Conservation (phyloP, 1,140 invertebrate genomes). For the Heterodera schachtii region DNA sequence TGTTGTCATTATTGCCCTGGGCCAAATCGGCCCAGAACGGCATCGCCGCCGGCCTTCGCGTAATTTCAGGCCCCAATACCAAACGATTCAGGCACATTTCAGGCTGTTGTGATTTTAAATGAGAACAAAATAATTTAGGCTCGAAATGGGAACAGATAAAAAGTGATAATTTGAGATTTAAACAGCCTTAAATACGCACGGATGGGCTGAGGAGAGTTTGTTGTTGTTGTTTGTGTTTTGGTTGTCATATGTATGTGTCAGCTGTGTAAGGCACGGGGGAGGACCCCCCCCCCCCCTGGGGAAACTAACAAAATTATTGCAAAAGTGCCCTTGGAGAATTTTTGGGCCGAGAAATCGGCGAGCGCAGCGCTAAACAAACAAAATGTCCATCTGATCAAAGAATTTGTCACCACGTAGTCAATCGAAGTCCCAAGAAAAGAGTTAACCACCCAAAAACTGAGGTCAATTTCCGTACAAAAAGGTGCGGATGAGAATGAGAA, state of each 20-base stretch:
- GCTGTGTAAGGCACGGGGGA: not conserved
- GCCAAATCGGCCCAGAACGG: not conserved
- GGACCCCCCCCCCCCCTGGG: not conserved
- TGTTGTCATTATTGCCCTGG: not conserved
- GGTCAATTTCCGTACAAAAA: not conserved
- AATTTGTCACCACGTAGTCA: too few species aligned
- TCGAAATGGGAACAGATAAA: not conserved
- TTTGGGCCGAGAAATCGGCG: too few species aligned
- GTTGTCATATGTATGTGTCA: not conserved
- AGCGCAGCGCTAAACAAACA: not conserved
- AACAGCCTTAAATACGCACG: not conserved
- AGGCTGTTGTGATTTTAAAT: too few species aligned
- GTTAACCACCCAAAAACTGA: not conserved
- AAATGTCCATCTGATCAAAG: too few species aligned
- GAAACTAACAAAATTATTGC: not conserved
- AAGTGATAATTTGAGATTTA: not conserved
- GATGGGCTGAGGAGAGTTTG: not conserved
- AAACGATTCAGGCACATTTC: not conserved
- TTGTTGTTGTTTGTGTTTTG: not conserved
- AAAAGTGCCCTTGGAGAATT: too few species aligned
- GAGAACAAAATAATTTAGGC: not conserved
- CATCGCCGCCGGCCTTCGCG: not conserved
- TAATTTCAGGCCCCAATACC: not conserved
- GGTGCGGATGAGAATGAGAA: not conserved
- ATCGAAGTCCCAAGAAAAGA: too few species aligned